These are phyloP conservation scores for Aspidiotus destructor DNA, from an alignment of 2,888 invertebrate species.

Conservation along the genomic window DNA sequence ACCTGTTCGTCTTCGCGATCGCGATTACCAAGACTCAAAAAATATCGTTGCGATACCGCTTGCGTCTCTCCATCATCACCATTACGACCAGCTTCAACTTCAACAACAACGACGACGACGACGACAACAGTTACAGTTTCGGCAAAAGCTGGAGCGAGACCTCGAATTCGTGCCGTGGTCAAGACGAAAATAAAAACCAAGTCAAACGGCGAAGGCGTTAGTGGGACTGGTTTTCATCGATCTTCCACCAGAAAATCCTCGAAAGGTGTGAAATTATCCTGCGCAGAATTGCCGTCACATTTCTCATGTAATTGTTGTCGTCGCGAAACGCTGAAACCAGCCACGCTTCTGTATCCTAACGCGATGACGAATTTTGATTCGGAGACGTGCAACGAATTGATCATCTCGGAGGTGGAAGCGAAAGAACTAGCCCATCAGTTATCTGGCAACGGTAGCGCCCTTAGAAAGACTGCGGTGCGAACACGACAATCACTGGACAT, in stretches of 20 bases:
- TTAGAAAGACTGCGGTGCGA: neutral
- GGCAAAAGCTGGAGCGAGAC: neutral
- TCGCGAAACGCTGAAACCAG: neutral
- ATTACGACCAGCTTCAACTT: neutral
- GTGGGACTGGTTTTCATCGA: slow-evolving; percentile 5
- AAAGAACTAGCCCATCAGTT: neutral
- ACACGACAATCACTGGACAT: neutral
- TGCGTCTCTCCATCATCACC: neutral
- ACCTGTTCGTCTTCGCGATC: no score
- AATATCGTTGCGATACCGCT: neutral
- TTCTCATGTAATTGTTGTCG: no score
- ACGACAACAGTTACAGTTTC: neutral
- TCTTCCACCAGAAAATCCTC: neutral
- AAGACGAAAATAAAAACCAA: slow-evolving; percentile 1
- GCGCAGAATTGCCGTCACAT: neutral
- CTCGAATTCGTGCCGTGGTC: neutral
- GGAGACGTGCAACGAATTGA: slow-evolving; percentile 9
- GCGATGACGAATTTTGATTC: slow-evolving; percentile 9
- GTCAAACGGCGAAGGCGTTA: slow-evolving; percentile 14
- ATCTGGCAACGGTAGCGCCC: neutral
- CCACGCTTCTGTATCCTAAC: slow-evolving; percentile 6
- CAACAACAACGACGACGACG: neutral
- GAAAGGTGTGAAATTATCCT: neutral
- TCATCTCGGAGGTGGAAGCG: neutral
- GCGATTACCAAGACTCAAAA: neutral